Base-by-base conservation (phyloP, 2,797 vertebrate species). In the Cyprinella venusta region DNA sequence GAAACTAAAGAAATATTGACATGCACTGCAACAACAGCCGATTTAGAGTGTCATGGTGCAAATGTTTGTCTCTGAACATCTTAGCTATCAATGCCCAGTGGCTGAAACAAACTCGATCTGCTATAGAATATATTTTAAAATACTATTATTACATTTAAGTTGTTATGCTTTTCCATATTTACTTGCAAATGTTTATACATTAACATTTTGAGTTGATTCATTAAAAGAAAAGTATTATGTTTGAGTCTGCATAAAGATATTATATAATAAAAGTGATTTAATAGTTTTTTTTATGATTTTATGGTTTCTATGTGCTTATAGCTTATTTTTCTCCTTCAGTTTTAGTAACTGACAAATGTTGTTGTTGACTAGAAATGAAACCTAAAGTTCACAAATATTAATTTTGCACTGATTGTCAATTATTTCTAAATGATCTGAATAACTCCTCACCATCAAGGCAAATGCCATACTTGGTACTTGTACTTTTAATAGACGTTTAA, bases 1-100 rank as follows among this genome's bases (percentile, higher is more conserved):
- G 84, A n/a, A 80, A 75, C 45, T 70, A 72, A 81, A 68, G 85
- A 86, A 81, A 83, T 67, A 70, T 86, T 80, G 75, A 50, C 74
- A 36, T 45, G 40, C 12, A 45, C 67, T 69, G 56, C 45, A 77
- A 54, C 68, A 26, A 81, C 67, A 72, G 71, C 76, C 79, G 68
- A 83, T 76, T 76, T 12, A 68, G 69, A 70, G 77, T 12, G 56
- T 79, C 50, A 21, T 61, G 38, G 24, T 36, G 56, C 76, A 33
- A 9, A 72, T 65, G 63, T 15, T 36, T 76, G 64, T 65, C 50
- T 40, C 26, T 74, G 59, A 59, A 84, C 81, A 82, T 78, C 40
- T 61, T 19, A 54, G 42, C 50, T 38, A 30, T 33, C 24, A 19
- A 10, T 69, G 50, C 19, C 68, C 21, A 24, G n/a, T 69, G 33